Conservation (phyloP, 1,140 invertebrate genomes). For the Capitella teleta region DNA sequence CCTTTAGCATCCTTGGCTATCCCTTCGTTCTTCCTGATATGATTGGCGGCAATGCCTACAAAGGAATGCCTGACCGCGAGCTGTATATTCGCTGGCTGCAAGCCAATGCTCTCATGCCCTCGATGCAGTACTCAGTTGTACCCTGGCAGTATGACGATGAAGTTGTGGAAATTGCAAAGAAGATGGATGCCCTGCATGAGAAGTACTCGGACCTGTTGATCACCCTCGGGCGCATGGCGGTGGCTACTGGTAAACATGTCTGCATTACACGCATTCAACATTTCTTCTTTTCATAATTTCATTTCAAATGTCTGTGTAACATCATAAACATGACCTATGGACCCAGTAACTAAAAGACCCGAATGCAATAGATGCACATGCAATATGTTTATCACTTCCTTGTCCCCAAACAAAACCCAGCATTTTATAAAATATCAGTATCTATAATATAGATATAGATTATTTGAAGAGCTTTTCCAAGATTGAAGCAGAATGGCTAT, state of each 20-base stretch:
- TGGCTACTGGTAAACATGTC: conserved; percentile 22
- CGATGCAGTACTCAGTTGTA: conserved; percentile 72
- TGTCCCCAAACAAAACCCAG: no score
- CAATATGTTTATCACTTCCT: no score
- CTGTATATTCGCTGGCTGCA: conserved; percentile 82
- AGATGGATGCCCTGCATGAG: conserved; percentile 10
- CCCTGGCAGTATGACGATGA: conserved; percentile 76
- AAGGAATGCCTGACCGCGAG: conserved; percentile 54
- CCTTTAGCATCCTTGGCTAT: conserved; percentile 75
- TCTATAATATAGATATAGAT: no score
- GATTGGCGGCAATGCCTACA: conserved; percentile 74
- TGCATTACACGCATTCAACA: conserved; percentile 45
- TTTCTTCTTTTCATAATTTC: no score
- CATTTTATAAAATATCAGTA: no score
- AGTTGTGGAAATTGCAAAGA: conserved; percentile 40
- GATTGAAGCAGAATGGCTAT: no score
- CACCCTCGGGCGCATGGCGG: conserved; percentile 11
- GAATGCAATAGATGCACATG: no score
- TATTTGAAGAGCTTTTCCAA: no score
- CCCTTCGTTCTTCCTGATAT: conserved; percentile 77
- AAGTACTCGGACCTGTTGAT: conserved; percentile 3
- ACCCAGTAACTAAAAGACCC: no score
- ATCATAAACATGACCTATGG: no score
- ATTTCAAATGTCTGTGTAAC: no score
- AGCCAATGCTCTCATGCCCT: conserved; percentile 70